Evolutionary conservation across 2,797 vertebrate species (phyloP).

Genomic region (Thripadectes ignobilis): DNA sequence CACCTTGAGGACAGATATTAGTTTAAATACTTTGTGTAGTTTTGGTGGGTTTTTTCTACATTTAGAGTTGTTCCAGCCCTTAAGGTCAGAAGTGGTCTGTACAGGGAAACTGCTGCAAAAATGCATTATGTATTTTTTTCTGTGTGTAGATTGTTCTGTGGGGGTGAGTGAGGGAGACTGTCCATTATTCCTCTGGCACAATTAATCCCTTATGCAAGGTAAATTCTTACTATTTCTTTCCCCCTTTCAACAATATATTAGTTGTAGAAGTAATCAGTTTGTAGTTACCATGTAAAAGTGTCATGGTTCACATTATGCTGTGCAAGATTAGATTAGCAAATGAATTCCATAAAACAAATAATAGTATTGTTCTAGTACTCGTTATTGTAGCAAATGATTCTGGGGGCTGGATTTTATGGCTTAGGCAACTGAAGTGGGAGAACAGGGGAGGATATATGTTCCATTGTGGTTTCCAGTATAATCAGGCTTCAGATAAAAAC

Average conservation of each 20-base stretch:
- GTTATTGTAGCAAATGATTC: not conserved
- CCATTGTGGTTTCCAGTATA: slow-evolving; percentile 17
- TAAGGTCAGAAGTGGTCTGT: not conserved
- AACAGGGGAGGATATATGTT: not conserved
- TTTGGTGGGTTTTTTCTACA: not conserved
- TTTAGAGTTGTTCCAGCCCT: not conserved
- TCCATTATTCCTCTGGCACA: not conserved
- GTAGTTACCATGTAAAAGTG: not conserved
- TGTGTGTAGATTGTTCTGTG: not conserved
- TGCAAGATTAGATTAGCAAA: slow-evolving; percentile 32
- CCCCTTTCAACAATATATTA: not conserved
- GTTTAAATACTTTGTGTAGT: not conserved
- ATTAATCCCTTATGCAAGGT: not conserved
- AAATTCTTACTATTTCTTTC: not conserved
- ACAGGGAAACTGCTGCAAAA: not conserved
- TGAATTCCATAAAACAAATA: not conserved
- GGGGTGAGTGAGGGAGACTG: not conserved
- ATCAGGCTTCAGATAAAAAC: not conserved
- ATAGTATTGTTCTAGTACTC: not conserved
- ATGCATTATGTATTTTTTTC: not conserved
- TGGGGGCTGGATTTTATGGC: not conserved
- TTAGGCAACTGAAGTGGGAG: slow-evolving; percentile 17
- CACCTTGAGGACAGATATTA: not conserved
- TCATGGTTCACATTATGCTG: not conserved
- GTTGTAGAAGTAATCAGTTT: not conserved